Percentiles rank a stretch among this genome's conserved stretches.
phyloP scores from a whole-genome alignment of 2,113 vertebrate genomes.

The Ctenodactylus gundi region DNA sequence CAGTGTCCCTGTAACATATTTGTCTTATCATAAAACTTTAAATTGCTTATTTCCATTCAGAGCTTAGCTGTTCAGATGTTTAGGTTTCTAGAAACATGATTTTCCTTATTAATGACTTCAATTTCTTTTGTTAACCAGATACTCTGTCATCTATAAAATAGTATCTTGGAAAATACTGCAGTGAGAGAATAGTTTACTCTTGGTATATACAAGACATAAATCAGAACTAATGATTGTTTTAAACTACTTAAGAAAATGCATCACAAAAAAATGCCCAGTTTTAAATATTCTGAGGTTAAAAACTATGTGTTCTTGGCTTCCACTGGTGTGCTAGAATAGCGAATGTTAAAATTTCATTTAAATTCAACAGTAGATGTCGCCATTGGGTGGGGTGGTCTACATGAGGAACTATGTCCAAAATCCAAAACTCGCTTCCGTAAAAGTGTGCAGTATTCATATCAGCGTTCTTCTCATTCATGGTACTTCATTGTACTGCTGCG shows the following conservation, averaged over 20 bases:
- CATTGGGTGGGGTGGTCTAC: neutral
- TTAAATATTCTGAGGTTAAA: constrained; percentile 17
- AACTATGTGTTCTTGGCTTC: constrained; percentile 15
- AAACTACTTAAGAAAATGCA: constrained; percentile 66
- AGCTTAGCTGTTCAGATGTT: constrained; percentile 52
- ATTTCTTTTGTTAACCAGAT: constrained; percentile 67
- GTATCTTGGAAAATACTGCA: constrained; percentile 66
- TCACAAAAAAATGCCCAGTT: constrained; percentile 33
- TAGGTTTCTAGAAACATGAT: constrained; percentile 35
- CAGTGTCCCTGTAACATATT: constrained; percentile 33
- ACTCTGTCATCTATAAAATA: constrained; percentile 70
- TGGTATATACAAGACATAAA: constrained; percentile 70
- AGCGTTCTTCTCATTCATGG: neutral
- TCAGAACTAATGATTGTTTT: constrained; percentile 75
- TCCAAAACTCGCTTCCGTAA: neutral
- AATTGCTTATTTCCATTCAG: constrained; percentile 56
- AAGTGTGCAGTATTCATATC: neutral
- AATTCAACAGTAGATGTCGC: neutral
- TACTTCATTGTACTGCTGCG: neutral
- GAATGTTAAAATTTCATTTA: neutral
- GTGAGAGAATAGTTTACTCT: constrained; percentile 69
- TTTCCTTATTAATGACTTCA: constrained; percentile 67
- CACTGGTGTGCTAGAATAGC: neutral
- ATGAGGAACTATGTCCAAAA: neutral
- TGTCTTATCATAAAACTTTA: constrained; percentile 51